Evolutionary conservation across 2,888 invertebrate genomes (phyloP).

Genomic region (Xestoiulus laeticollis): DNA sequence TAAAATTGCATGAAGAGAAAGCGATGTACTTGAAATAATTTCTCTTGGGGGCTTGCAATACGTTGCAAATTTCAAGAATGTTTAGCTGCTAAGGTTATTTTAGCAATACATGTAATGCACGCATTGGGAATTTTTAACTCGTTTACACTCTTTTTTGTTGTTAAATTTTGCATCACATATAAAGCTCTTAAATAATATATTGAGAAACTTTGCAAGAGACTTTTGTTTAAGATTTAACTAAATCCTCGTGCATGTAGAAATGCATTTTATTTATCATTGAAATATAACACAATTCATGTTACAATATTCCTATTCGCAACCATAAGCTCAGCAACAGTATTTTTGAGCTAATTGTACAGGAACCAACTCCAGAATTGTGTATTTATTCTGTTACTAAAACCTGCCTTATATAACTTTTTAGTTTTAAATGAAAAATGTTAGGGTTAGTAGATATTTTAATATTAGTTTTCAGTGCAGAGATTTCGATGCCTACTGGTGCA

Average conservation of each 20-base stretch:
- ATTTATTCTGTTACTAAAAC: no score
- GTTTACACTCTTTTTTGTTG: background rate
- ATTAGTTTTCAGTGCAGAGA: background rate
- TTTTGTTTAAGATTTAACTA: background rate
- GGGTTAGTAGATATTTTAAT: background rate
- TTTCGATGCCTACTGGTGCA: background rate
- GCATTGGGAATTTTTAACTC: background rate
- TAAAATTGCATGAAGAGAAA: background rate
- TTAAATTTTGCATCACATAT: background rate
- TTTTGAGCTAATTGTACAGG: no score
- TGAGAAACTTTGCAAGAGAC: background rate
- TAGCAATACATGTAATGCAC: background rate
- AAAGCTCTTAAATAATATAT: background rate
- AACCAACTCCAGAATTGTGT: no score
- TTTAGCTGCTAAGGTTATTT: background rate
- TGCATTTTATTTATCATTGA: no score
- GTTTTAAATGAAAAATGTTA: background rate
- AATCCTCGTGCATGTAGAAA: no score
- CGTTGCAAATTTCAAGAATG: background rate
- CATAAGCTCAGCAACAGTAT: no score
- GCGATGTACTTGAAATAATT: conserved; percentile 12
- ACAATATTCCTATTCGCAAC: no score
- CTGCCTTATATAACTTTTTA: no score
- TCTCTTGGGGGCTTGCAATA: background rate
- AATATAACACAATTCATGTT: no score